These are phyloP conservation scores for Nesidiocoris tenuis DNA, from an alignment of 2,888 invertebrate species.

Conservation along the genomic window DNA sequence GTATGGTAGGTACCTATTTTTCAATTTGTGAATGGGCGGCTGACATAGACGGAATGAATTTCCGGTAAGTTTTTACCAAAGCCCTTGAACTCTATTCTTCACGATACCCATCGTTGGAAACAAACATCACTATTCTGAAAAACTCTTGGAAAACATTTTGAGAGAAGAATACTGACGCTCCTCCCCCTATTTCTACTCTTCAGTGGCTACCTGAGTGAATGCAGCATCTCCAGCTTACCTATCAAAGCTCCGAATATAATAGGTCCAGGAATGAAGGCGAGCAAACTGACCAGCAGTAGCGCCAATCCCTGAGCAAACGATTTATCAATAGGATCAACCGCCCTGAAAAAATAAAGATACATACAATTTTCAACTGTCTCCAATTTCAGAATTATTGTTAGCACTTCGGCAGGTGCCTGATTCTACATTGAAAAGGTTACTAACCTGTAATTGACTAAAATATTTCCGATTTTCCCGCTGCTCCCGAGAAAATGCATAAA, in stretches of 20 bases:
- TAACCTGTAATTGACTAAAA: slow-evolving; percentile 64
- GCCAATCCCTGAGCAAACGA: slow-evolving; percentile 66
- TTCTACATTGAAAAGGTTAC: neutral
- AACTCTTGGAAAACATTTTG: too few relatives aligned
- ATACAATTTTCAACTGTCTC: neutral
- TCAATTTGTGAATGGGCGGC: too few relatives aligned
- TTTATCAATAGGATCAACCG: slow-evolving; percentile 64
- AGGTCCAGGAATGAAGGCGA: slow-evolving; percentile 69
- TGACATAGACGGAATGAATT: too few relatives aligned
- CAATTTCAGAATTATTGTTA: neutral
- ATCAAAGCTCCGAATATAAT: slow-evolving; percentile 67
- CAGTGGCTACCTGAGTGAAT: neutral
- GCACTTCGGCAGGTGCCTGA: too few relatives aligned
- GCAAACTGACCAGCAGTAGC: slow-evolving; percentile 62
- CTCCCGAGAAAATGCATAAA: slow-evolving; percentile 63
- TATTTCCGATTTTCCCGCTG: slow-evolving; percentile 66
- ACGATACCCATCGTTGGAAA: too few relatives aligned
- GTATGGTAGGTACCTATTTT: too few relatives aligned
- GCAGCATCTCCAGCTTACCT: slow-evolving; percentile 51
- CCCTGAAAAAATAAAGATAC: slow-evolving; percentile 54
- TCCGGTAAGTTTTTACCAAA: too few relatives aligned
- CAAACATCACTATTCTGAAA: too few relatives aligned
- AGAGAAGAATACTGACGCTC: too few relatives aligned
- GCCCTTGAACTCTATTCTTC: too few relatives aligned
- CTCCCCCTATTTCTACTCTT: slow-evolving; percentile 1